Evolutionary conservation across 1,140 invertebrate genomes (phyloP).

Genomic region (Calliopsis andreniformis): DNA sequence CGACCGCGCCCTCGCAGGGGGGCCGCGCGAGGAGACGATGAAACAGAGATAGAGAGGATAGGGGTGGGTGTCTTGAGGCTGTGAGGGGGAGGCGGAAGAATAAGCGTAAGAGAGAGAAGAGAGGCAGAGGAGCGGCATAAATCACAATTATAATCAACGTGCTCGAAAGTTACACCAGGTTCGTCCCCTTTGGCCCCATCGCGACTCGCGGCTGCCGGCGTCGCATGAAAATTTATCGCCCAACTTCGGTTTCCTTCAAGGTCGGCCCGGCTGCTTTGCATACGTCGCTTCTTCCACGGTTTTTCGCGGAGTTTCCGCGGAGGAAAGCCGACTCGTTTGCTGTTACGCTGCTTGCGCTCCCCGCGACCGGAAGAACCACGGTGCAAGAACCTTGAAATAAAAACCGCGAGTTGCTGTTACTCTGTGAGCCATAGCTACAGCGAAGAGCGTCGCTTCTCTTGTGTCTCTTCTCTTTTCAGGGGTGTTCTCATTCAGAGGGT

Average conservation of each 20-base stretch:
- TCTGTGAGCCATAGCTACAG: no score
- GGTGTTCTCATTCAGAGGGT: no score
- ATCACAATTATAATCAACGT: conserved; percentile 75
- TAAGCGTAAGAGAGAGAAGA: conserved; percentile 11
- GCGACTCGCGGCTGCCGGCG: conserved; percentile 53
- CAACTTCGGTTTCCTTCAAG: conserved; percentile 68
- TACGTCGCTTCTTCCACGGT: conserved; percentile 55
- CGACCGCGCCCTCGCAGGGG: conserved; percentile 18
- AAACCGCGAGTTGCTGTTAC: conserved; percentile 1
- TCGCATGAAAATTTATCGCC: conserved; percentile 69
- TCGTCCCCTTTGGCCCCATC: conserved; percentile 50
- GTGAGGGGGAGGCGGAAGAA: conserved; percentile 11
- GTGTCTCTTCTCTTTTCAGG: no score
- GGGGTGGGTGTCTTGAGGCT: background rate
- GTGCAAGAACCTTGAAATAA: background rate
- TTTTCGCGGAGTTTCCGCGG: conserved; percentile 50
- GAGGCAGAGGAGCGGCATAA: conserved; percentile 56
- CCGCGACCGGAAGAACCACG: conserved; percentile 5
- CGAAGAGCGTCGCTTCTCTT: no score
- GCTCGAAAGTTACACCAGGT: conserved; percentile 67
- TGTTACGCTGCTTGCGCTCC: conserved; percentile 20
- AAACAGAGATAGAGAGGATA: conserved; percentile 1
- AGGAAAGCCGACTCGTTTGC: conserved; percentile 12
- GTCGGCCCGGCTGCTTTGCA: conserved; percentile 59
- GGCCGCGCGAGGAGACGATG: background rate